phyloP scores from a whole-genome alignment of 2,113 vertebrate genomes.

The Percopsis transmontana region DNA sequence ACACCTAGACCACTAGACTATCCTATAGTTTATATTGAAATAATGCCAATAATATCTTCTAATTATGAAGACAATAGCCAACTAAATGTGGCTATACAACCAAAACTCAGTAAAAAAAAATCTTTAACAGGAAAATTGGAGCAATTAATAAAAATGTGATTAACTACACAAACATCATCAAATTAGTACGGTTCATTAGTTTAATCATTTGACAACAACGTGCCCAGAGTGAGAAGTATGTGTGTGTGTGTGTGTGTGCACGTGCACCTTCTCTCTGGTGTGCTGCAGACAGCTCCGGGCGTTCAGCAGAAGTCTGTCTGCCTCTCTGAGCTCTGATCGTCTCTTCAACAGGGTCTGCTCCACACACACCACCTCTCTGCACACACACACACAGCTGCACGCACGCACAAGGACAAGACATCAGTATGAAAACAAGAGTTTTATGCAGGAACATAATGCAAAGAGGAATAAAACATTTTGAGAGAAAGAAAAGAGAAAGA shows the following conservation, averaged over 20 bases:
- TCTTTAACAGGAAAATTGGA: too few relatives aligned
- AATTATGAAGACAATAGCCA: too few relatives aligned
- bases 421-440: neutral
- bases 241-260: slow-evolving; percentile 6
- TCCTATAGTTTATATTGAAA: too few relatives aligned
- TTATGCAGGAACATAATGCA: neutral
- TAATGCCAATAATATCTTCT: too few relatives aligned
- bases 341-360: slow-evolving; percentile 87
- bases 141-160: too few relatives aligned
- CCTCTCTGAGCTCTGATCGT: slow-evolving; percentile 83
- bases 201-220: too few relatives aligned
- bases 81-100: too few relatives aligned
- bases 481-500: neutral
- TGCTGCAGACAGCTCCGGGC: slow-evolving; percentile 79
- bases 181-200: too few relatives aligned
- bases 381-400: slow-evolving; percentile 28
- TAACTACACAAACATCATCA: too few relatives aligned
- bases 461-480: neutral
- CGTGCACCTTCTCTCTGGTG: slow-evolving; percentile 76
- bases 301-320: slow-evolving; percentile 82
- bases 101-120: too few relatives aligned
- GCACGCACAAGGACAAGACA: slow-evolving; percentile 1
- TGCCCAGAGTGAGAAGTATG: neutral
- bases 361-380: slow-evolving; percentile 64
- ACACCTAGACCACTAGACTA: too few relatives aligned